These are phyloP conservation scores for Theristicus caerulescens DNA, from an alignment of 2,113 vertebrate species.

Conservation along the genomic window DNA sequence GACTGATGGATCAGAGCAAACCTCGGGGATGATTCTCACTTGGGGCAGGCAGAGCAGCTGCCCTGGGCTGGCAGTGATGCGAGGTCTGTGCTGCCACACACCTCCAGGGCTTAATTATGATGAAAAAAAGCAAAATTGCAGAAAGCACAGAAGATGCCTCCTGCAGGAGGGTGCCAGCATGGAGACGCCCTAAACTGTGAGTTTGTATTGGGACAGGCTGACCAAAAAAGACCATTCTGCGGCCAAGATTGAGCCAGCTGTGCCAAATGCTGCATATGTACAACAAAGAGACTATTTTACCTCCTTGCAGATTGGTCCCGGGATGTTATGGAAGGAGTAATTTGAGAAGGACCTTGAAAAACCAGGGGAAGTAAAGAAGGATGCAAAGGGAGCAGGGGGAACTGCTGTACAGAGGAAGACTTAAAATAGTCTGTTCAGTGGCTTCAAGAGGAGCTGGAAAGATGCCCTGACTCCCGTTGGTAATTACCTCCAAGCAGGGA, in stretches of 20 bases:
- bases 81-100: not conserved
- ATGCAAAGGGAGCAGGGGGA: not conserved
- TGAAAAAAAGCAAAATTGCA: not conserved
- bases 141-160: not conserved
- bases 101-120: not conserved
- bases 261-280: not conserved
- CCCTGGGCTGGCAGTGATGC: accelerated
- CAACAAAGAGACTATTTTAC: not conserved
- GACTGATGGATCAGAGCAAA: not conserved
- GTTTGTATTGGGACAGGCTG: not conserved
- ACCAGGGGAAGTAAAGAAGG: not conserved
- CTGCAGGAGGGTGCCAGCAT: not conserved
- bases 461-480: conserved; percentile 1
- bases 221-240: not conserved
- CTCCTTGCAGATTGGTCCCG: not conserved
- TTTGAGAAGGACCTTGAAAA: conserved; percentile 10
- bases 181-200: not conserved
- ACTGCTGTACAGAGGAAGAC: not conserved
- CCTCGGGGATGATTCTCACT: not conserved
- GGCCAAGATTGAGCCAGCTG: not conserved
- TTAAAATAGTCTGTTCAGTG: conserved; percentile 12
- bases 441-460: conserved; percentile 34
- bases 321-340: not conserved
- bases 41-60: not conserved
- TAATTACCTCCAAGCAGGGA: conserved; percentile 14